A percentile compares a stretch with the other conserved stretches of the same genome.
Conservation (phyloP, 2,888 invertebrate species). For the Agapostemon virescens region DNA sequence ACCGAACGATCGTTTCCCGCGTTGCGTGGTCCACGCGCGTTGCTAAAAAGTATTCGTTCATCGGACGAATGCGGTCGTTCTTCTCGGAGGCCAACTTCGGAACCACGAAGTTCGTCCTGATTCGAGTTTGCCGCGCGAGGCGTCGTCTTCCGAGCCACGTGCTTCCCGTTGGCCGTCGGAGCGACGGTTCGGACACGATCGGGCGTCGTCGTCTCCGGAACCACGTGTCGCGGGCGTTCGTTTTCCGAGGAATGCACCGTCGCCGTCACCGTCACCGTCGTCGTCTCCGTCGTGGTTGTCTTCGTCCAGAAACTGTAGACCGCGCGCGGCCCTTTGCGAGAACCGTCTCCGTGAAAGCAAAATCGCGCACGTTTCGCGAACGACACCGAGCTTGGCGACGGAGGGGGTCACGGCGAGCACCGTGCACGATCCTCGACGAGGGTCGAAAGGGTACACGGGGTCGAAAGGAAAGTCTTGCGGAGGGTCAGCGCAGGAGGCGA, state of each 20-base stretch:
- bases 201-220: conserved; percentile 37
- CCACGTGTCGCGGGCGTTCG: not conserved
- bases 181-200: conserved; percentile 49
- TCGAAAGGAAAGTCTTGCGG: conserved; percentile 68
- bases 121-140: conserved; percentile 31
- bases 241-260: not conserved
- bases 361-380: not conserved
- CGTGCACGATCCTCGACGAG: not conserved
- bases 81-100: too few species aligned
- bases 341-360: not conserved
- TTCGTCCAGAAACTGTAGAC: too few species aligned
- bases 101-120: not conserved
- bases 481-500: conserved; percentile 79
- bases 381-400: not conserved
- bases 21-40: too few species aligned
- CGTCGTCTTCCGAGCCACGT: conserved; percentile 43
- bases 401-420: not conserved
- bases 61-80: too few species aligned
- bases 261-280: too few species aligned
- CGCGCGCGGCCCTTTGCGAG: not conserved
- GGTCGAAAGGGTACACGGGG: conserved; percentile 28
- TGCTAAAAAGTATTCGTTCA: not conserved
- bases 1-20: too few species aligned
- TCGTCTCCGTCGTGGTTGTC: too few species aligned
- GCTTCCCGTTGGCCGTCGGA: conserved; percentile 34